phyloP scores from a whole-genome alignment of 2,888 invertebrate species.

The Merodon equestris region DNA sequence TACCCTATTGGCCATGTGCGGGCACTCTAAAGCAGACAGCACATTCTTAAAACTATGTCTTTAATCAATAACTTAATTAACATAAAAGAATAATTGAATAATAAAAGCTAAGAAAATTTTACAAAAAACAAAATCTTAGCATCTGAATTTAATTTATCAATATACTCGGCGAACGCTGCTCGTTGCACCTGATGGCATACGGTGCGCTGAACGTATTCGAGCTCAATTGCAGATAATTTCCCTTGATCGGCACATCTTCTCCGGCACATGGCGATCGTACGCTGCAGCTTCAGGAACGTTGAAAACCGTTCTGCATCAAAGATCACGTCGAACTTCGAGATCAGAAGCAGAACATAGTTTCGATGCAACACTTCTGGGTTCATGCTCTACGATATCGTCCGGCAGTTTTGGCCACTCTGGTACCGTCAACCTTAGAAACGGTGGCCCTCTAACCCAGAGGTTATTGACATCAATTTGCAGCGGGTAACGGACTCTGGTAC shows the following conservation, averaged over 20 bases:
- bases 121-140: too few species aligned
- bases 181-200: slow-evolving; percentile 15
- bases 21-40: too few species aligned
- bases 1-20: too few species aligned
- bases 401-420: slow-evolving; percentile 17
- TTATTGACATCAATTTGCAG: slow-evolving; percentile 6
- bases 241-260: neutral
- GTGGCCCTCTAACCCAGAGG: slow-evolving; percentile 27
- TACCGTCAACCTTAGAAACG: slow-evolving; percentile 9
- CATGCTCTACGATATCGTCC: slow-evolving; percentile 6
- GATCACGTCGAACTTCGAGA: neutral
- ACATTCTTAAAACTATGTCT: too few species aligned
- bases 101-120: too few species aligned
- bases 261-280: slow-evolving; percentile 3
- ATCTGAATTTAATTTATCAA: too few species aligned
- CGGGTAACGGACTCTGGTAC: slow-evolving; percentile 5
- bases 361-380: slow-evolving; percentile 10
- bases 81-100: too few species aligned
- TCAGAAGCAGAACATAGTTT: neutral
- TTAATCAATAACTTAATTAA: too few species aligned
- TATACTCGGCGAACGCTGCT: neutral
- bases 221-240: slow-evolving; percentile 10
- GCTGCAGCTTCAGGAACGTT: slow-evolving; percentile 9
- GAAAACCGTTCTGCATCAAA: slow-evolving; percentile 18
- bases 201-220: slow-evolving; percentile 13